Conservation (phyloP, 2,888 invertebrate genomes). For the Aethes cnicana region DNA sequence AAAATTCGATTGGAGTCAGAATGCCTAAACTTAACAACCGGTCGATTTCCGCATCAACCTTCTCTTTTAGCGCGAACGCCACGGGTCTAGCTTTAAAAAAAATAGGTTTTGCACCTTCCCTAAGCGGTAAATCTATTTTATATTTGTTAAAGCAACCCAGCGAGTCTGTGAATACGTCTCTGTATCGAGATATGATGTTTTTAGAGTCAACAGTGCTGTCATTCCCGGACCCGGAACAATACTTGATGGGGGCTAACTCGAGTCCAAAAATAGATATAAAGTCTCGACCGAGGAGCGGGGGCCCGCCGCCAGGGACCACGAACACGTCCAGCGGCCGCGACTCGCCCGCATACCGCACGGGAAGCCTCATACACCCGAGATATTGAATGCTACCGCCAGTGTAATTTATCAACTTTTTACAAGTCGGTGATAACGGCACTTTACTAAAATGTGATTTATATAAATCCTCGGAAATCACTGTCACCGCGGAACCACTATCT, state of each 20-base stretch:
- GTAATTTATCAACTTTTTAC: conserved; percentile 26
- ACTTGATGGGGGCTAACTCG: conserved; percentile 24
- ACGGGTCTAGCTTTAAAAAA: conserved; percentile 1
- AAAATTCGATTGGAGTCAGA: conserved; percentile 11
- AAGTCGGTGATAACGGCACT: conserved; percentile 25
- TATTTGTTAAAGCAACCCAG: neutral
- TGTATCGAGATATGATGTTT: conserved; percentile 9
- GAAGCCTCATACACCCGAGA: conserved; percentile 13
- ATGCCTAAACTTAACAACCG: conserved; percentile 18
- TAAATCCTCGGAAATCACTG: conserved; percentile 29
- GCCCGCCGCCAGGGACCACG: conserved; percentile 20
- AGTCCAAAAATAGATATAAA: conserved; percentile 28
- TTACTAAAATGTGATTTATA: conserved; percentile 21
- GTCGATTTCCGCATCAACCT: conserved; percentile 13
- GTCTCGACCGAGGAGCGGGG: conserved; percentile 27
- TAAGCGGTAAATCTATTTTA: neutral
- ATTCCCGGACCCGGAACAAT: neutral
- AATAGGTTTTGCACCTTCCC: neutral
- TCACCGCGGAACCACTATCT: conserved; percentile 35
- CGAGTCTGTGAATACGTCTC: neutral
- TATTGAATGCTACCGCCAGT: conserved; percentile 31
- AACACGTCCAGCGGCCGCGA: conserved; percentile 17
- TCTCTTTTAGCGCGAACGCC: neutral
- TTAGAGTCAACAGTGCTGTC: neutral
- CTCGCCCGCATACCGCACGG: conserved; percentile 24